Evolutionary conservation across 2,888 invertebrate species (phyloP).

Genomic region (Byasa hedistus): DNA sequence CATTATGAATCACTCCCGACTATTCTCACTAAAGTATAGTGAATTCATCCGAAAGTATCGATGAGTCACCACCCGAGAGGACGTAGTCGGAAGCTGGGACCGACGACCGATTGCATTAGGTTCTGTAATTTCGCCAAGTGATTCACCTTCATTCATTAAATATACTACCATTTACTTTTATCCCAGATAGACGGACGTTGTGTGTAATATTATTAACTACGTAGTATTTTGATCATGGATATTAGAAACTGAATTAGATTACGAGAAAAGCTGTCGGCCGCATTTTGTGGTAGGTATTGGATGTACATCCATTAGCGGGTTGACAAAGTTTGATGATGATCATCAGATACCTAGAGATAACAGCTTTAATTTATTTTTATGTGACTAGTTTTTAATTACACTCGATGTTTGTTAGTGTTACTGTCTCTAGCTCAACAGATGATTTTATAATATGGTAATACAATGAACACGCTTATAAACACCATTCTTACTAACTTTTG

Average conservation of each 20-base stretch:
- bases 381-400: background rate
- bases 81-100: conserved; percentile 29
- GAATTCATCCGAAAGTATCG: conserved; percentile 32
- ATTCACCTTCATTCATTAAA: conserved; percentile 24
- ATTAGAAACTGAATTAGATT: background rate
- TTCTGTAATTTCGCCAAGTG: conserved; percentile 21
- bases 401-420: background rate
- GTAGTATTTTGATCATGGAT: background rate
- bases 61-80: conserved; percentile 32
- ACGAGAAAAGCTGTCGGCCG: too few relatives aligned
- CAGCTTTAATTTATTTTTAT: too few relatives aligned
- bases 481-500: background rate
- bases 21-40: conserved; percentile 29
- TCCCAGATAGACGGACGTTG: conserved; percentile 10
- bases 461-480: background rate
- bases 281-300: too few relatives aligned
- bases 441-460: background rate
- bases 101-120: conserved; percentile 15
- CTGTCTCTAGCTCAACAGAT: background rate
- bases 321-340: too few relatives aligned
- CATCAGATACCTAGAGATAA: too few relatives aligned
- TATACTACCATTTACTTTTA: conserved; percentile 18
- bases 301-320: too few relatives aligned
- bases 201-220: background rate
- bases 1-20: conserved; percentile 27